phyloP scores from a whole-genome alignment of 2,797 vertebrate species.

The Rhincodon typus region DNA sequence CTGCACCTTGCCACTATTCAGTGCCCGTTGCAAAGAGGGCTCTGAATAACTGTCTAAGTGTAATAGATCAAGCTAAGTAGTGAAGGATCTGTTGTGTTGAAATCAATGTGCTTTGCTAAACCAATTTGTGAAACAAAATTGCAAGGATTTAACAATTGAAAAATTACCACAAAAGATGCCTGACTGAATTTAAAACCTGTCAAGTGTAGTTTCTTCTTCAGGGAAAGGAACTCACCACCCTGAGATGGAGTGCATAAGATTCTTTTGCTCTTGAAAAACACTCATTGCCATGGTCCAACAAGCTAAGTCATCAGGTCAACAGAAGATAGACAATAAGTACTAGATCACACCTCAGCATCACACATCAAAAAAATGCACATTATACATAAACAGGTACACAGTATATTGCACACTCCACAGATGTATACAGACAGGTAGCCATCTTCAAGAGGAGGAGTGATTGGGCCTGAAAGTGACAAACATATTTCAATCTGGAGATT shows the following conservation, averaged over 20 bases:
- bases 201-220: neutral
- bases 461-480: too few relatives aligned
- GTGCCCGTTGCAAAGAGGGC: neutral
- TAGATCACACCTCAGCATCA: neutral
- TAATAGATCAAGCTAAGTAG: neutral
- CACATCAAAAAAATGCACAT: neutral
- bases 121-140: neutral
- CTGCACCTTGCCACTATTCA: neutral
- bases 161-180: neutral
- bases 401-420: too few relatives aligned
- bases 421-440: too few relatives aligned
- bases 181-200: neutral
- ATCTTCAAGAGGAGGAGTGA: neutral
- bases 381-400: neutral
- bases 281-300: neutral
- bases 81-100: neutral
- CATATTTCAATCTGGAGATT: too few relatives aligned
- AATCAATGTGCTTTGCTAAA: neutral
- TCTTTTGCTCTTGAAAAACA: neutral
- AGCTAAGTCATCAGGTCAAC: neutral
- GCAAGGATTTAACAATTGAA: neutral
- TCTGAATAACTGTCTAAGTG: neutral
- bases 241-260: neutral
- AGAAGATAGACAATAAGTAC: neutral
- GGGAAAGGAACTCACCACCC: neutral